A percentile compares a stretch with the other conserved stretches of the same genome.
phyloP scores from a whole-genome alignment of 2,113 vertebrate species.

The Oryzias woworae region DNA sequence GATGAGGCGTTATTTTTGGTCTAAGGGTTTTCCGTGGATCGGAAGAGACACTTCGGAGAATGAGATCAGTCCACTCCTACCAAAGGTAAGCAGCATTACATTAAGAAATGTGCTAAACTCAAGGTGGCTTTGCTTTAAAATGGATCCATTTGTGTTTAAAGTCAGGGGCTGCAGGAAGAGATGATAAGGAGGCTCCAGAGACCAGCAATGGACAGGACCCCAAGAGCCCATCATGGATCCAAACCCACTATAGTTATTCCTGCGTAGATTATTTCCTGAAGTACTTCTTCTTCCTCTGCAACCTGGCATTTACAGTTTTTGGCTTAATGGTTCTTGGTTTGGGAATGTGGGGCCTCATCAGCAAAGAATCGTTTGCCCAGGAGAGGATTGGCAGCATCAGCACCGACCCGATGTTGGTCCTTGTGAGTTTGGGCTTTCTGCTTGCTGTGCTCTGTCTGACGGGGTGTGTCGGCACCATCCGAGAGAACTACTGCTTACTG shows the following conservation, averaged over 20 bases:
- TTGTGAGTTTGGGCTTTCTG: constrained; percentile 74
- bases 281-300: constrained; percentile 79
- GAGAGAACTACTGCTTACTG: constrained; percentile 83
- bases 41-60: constrained; percentile 15
- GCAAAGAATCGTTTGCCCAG: constrained; percentile 78
- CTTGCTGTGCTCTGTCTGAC: constrained; percentile 77
- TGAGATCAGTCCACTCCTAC: constrained; percentile 79
- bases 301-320: constrained; percentile 83
- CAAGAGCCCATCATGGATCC: constrained; percentile 7
- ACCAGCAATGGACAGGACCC: constrained; percentile 12
- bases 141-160: constrained; percentile 35
- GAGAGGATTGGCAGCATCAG: constrained; percentile 72
- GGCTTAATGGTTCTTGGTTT: constrained; percentile 77
- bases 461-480: constrained; percentile 82
- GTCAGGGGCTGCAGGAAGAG: constrained; percentile 25
- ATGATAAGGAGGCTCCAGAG: constrained; percentile 18
- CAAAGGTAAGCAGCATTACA: constrained; percentile 77
- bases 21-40: constrained; percentile 37
- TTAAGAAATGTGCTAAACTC: too few relatives aligned
- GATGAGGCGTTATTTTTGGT: constrained; percentile 53
- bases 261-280: constrained; percentile 75
- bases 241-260: constrained; percentile 19
- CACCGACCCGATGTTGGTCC: constrained; percentile 84
- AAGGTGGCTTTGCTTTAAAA: neutral
- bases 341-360: constrained; percentile 88